Conservation (phyloP, 2,888 invertebrate species). For the Acleris literana region DNA sequence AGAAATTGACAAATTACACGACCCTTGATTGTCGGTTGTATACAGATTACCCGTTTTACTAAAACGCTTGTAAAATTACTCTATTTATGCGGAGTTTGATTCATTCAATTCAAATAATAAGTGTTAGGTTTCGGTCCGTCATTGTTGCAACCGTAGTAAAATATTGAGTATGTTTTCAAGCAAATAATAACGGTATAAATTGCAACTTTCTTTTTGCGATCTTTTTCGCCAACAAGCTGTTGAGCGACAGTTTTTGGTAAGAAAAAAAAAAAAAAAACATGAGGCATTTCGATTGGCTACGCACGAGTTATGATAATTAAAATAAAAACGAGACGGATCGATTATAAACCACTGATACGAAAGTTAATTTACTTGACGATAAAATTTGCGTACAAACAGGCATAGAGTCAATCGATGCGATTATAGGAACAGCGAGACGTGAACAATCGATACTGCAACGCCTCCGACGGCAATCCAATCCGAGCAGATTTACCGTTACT, state of each 20-base stretch:
- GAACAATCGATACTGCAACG: slow-evolving; percentile 48
- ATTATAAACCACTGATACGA: slow-evolving; percentile 51
- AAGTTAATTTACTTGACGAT: slow-evolving; percentile 50
- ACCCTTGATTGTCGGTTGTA: slow-evolving; percentile 73
- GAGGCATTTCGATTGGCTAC: slow-evolving; percentile 23
- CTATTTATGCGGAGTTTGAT: slow-evolving; percentile 66
- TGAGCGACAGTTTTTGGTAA: slow-evolving; percentile 44
- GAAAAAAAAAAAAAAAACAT: slow-evolving; percentile 20
- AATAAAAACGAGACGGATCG: slow-evolving; percentile 59
- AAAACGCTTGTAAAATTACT: slow-evolving; percentile 76
- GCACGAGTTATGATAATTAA: slow-evolving; percentile 39
- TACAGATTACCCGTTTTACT: slow-evolving; percentile 77
- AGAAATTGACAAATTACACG: slow-evolving; percentile 76
- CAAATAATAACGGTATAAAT: slow-evolving; percentile 40
- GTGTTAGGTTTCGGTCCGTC: slow-evolving; percentile 66
- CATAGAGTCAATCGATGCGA: slow-evolving; percentile 44
- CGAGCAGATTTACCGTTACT: slow-evolving; percentile 70
- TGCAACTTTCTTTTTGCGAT: slow-evolving; percentile 12
- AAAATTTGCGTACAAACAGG: slow-evolving; percentile 48
- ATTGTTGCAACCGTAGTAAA: slow-evolving; percentile 72
- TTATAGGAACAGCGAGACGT: slow-evolving; percentile 45
- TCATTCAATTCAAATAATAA: slow-evolving; percentile 73
- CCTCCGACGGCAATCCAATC: slow-evolving; percentile 49
- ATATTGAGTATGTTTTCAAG: slow-evolving; percentile 58
- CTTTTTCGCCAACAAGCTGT: slow-evolving; percentile 40